Conservation (phyloP, 2,888 invertebrate species). For the Epirrhoe alternata region DNA sequence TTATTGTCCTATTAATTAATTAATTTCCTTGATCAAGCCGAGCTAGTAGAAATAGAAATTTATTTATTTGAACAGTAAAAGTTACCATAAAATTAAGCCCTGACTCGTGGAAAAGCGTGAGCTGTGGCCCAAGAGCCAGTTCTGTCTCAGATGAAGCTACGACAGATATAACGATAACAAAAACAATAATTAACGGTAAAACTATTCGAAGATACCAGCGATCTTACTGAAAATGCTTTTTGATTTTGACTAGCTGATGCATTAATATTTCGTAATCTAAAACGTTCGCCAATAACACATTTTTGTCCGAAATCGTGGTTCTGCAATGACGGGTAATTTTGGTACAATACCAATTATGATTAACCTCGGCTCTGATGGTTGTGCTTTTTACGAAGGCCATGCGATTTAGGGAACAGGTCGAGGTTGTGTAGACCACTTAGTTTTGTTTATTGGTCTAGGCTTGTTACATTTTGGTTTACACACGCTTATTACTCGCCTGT, state of each 20-base stretch:
- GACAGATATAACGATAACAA: too few species aligned
- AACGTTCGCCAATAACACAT: conserved; percentile 1
- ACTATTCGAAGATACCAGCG: too few species aligned
- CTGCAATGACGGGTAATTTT: conserved; percentile 30
- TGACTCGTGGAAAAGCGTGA: too few species aligned
- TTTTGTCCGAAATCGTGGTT: conserved; percentile 24
- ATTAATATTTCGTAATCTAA: not conserved
- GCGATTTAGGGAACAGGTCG: conserved; percentile 29
- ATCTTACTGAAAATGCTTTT: too few species aligned
- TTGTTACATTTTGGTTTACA: conserved; percentile 5
- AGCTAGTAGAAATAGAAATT: too few species aligned
- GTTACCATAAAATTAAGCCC: too few species aligned
- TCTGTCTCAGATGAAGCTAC: too few species aligned
- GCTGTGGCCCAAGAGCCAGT: too few species aligned
- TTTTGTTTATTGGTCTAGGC: conserved; percentile 20
- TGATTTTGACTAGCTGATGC: not conserved
- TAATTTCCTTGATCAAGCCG: too few species aligned
- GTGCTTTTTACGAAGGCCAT: conserved; percentile 28
- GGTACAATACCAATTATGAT: conserved; percentile 23
- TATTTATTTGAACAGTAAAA: too few species aligned
- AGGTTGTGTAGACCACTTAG: conserved; percentile 15
- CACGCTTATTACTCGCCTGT: not conserved
- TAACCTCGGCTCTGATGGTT: conserved; percentile 33
- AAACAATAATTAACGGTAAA: too few species aligned
- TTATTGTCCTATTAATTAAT: too few species aligned